A percentile compares a stretch with the other conserved stretches of the same genome.
Conservation (phyloP, 2,113 vertebrate genomes). For the Atherinomorus stipes region DNA sequence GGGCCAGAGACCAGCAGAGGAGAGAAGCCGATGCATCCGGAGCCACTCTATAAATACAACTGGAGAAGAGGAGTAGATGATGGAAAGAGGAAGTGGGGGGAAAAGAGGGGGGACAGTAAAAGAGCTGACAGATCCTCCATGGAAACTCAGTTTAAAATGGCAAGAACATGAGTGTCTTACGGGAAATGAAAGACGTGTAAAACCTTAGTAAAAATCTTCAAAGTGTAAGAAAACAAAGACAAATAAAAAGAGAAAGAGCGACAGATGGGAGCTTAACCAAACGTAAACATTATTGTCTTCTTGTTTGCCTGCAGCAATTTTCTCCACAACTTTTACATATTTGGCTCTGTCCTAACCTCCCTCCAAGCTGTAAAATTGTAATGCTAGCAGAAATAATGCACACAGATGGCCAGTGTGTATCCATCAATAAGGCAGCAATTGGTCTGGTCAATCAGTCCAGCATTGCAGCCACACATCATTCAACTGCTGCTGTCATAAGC, state of each 20-base stretch:
- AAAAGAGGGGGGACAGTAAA: constrained; percentile 9
- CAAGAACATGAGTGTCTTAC: neutral
- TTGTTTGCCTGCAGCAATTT: constrained; percentile 36
- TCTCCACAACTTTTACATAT: constrained; percentile 30
- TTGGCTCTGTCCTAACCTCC: constrained; percentile 14
- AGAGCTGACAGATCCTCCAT: constrained; percentile 14
- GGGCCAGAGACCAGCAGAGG: constrained; percentile 57
- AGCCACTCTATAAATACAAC: constrained; percentile 75
- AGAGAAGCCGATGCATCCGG: constrained; percentile 64
- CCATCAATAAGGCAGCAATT: constrained; percentile 41
- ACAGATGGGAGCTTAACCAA: constrained; percentile 33
- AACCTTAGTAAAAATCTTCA: neutral
- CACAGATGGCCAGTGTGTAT: constrained; percentile 64
- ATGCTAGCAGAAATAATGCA: constrained; percentile 34
- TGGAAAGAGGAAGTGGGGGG: constrained; percentile 44
- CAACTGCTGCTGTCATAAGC: neutral
- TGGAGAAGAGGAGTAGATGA: constrained; percentile 56
- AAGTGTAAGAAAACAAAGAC: neutral
- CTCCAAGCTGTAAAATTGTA: constrained; percentile 42
- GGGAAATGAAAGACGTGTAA: neutral
- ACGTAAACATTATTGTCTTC: constrained; percentile 37
- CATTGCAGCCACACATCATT: constrained; percentile 4
- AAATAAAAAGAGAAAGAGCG: constrained; percentile 3
- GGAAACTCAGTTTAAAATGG: constrained; percentile 14
- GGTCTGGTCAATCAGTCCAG: constrained; percentile 48